Evolutionary conservation across 2,113 vertebrate species (phyloP).

Genomic region (Talpa occidentalis): DNA sequence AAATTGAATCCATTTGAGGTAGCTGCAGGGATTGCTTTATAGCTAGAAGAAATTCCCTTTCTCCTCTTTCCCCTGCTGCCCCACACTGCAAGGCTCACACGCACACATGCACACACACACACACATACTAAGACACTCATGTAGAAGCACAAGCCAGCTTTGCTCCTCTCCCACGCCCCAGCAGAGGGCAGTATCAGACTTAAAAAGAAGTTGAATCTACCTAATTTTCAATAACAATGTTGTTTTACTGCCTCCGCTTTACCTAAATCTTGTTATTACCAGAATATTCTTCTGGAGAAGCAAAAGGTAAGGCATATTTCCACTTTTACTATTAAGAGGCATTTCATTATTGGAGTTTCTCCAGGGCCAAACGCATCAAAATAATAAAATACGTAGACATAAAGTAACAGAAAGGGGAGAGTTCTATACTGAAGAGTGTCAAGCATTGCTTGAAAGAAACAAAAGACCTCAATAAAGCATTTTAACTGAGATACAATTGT

Average conservation of each 20-base stretch:
- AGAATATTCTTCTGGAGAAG: neutral
- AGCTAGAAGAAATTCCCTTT: neutral
- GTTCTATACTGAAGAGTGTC: neutral
- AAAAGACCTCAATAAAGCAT: neutral
- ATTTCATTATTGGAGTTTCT: neutral
- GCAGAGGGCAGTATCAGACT: conserved; percentile 9
- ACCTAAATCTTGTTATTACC: neutral
- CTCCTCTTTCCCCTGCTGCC: neutral
- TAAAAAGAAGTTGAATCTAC: neutral
- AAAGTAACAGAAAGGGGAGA: neutral
- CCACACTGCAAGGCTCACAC: neutral
- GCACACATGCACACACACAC: neutral
- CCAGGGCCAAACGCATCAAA: neutral
- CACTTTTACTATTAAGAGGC: neutral
- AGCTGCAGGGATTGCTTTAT: neutral
- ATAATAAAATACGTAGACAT: neutral
- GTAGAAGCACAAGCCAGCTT: neutral
- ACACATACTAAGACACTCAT: neutral
- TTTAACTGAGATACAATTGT: neutral
- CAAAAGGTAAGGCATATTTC: neutral
- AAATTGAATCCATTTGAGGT: neutral
- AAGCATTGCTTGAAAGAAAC: neutral
- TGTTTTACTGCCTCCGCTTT: neutral
- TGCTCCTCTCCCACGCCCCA: neutral
- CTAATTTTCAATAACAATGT: neutral